Percentiles rank a stretch among this genome's conserved stretches.
Conservation (phyloP, 2,888 invertebrate species). For the Tachina fera region DNA sequence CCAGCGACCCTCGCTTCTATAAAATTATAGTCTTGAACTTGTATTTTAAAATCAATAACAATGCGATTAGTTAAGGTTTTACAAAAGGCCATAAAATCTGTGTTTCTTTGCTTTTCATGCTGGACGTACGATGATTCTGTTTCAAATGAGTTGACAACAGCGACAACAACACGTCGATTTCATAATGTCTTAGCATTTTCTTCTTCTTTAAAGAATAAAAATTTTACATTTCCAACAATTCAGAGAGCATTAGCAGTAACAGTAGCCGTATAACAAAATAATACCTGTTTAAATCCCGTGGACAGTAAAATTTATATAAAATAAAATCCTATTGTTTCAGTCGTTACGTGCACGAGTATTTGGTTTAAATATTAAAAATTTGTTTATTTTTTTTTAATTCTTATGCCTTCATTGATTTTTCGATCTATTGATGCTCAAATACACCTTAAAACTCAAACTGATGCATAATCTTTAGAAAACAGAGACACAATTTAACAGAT, state of each 20-base stretch:
- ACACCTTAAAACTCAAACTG: constrained; percentile 48
- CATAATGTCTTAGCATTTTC: constrained; percentile 59
- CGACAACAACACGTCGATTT: constrained; percentile 72
- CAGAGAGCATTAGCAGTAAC: constrained; percentile 12
- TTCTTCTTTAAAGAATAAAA: constrained; percentile 38
- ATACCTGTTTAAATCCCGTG: constrained; percentile 69
- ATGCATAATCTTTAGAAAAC: background rate
- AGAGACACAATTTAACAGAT: constrained; percentile 26
- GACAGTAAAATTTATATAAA: constrained; percentile 40
- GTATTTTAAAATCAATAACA: constrained; percentile 60
- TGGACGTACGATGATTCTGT: constrained; percentile 77
- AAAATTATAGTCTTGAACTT: constrained; percentile 32
- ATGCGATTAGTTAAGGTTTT: constrained; percentile 64
- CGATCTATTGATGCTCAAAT: constrained; percentile 38
- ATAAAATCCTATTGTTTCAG: constrained; percentile 47
- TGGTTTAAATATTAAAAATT: constrained; percentile 50
- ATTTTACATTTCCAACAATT: constrained; percentile 33
- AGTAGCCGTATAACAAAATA: constrained; percentile 32
- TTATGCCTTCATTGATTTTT: background rate
- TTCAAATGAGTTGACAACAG: constrained; percentile 78
- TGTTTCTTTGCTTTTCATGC: constrained; percentile 18
- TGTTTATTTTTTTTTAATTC: constrained; percentile 4
- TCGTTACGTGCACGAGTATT: constrained; percentile 36
- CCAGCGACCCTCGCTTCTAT: constrained; percentile 3
- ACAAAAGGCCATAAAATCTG: constrained; percentile 54